Base-by-base conservation (phyloP, 2,797 vertebrate species). In the Peromyscus aztecus region DNA sequence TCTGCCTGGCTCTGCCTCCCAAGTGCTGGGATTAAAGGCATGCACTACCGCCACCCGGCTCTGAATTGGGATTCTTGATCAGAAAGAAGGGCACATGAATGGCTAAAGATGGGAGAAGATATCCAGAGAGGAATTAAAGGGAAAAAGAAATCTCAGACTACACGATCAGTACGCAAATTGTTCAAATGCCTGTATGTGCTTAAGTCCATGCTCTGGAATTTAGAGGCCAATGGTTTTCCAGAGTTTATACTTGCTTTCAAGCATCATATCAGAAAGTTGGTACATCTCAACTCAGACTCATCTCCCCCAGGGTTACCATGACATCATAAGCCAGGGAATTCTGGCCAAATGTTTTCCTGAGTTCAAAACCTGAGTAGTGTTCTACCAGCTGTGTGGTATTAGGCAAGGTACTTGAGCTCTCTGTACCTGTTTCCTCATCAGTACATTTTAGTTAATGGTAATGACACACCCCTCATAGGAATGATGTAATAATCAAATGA, bases 401-500 rank as follows among this genome's bases (percentile, higher is more conserved):
- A 27, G 40, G 69, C 63, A 85, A 94, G 52, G 82, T 73, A 11
- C 59, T 49, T 88, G 59, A 88, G 65, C 13, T 81, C 67, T 91
- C 67, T 11, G 11, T 10, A 4, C 76, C 46, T 89, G 11, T 83
- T 92, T 97, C 52, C 85, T 90, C 92, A 83, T 49, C 61, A 94
- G 78, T 85, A 75, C 94, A 73, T 75, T 96, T 92, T 75, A 69
- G 77, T 63, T 82, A 65, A 67, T 75, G 93, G 43, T 61, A 57
- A 90, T 78, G 31, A 57, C 21, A 29, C 43, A 67, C 34, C n/a
- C 81, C 73, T 93, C 2, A 0, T 0, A 93, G 46, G 80, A 87
- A 43, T 46, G 65, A 63, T 21, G 4, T 46, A 92, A 94, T 49
- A 17, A 80, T 89, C 81, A 93, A 92, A 61, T 93, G 73, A 71